Percentiles rank a stretch among this genome's conserved stretches.
Evolutionary conservation across 2,113 vertebrate genomes (phyloP).

Genomic region (Myocastor coypus): DNA sequence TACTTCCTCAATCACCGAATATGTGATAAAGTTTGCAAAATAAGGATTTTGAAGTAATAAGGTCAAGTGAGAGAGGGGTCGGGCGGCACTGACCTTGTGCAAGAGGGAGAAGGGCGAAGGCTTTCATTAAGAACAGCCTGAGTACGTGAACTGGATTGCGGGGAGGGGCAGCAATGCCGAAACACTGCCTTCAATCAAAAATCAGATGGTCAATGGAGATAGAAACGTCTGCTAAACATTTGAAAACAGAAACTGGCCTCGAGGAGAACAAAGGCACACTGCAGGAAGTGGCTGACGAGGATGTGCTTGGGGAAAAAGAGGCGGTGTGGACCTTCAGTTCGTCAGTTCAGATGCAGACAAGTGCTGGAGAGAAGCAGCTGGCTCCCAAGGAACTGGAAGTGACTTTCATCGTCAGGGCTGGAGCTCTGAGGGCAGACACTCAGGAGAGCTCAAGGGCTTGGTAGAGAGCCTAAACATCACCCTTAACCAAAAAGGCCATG

Average conservation of each 20-base stretch:
- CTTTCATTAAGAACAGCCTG: not conserved
- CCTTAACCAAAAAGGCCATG: too few species aligned
- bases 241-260: not conserved
- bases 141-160: not conserved
- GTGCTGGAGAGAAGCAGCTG: not conserved
- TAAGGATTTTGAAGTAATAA: not conserved
- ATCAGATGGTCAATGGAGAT: not conserved
- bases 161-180: not conserved
- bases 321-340: not conserved
- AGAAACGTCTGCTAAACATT: not conserved
- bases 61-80: not conserved
- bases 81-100: not conserved
- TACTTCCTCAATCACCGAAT: not conserved
- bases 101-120: not conserved
- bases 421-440: not conserved
- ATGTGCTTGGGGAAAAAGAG: not conserved
- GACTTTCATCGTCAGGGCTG: not conserved
- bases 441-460: rapidly evolving
- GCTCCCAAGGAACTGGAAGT: not conserved
- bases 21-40: not conserved
- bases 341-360: not conserved
- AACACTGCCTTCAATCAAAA: not conserved
- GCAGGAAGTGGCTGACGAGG: not conserved
- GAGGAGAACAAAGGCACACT: not conserved
- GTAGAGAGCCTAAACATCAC: not conserved